Evolutionary conservation across 2,888 invertebrate genomes (phyloP), one percentile per base, ranked within the genome.

Genomic region (Aelia acuminata): DNA sequence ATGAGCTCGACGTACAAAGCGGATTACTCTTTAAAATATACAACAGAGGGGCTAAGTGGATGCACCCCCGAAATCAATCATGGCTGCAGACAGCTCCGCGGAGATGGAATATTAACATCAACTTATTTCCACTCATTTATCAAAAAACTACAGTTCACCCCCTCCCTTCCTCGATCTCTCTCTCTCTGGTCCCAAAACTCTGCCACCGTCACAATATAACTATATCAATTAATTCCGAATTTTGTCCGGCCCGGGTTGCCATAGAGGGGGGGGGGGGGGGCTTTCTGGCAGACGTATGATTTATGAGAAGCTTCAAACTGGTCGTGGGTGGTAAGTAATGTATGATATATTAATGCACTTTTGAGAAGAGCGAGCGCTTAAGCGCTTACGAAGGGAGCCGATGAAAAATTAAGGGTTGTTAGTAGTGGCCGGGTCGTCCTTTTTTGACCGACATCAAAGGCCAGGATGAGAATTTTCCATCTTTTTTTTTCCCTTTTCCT

Each of bases 111-210:
- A 35, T 80, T 80, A n/a, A 80, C 80, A 80, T 80, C 39, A 80
- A 80, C 80, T 80, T 80, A 80, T 80, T 80, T 47, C 43, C n/a
- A 80, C 80, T 80, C 80, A 80, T 80, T 80, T 80, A 80, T 80
- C 80, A 80, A 80, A 75, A 80, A 80, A 80, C 43, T 43, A 47
- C 80, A 43, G 47, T 39, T n/a, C n/a, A n/a, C n/a, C n/a, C n/a
- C n/a, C n/a, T n/a, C n/a, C n/a, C n/a, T n/a, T n/a, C n/a, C n/a
- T n/a, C n/a, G n/a, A n/a, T n/a, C n/a, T n/a, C n/a, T n/a, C n/a
- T n/a, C n/a, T n/a, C 39, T n/a, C 80, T 11, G 11, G 80, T 4
- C 20, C 80, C 5, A 22, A 39, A 47, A 80, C 80, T 80, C 80
- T 18, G 35, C n/a, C 80, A 43, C 43, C 43, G 39, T 0, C 13